Base-by-base conservation (phyloP, 2,888 invertebrate species). In the Adela reaumurella region DNA sequence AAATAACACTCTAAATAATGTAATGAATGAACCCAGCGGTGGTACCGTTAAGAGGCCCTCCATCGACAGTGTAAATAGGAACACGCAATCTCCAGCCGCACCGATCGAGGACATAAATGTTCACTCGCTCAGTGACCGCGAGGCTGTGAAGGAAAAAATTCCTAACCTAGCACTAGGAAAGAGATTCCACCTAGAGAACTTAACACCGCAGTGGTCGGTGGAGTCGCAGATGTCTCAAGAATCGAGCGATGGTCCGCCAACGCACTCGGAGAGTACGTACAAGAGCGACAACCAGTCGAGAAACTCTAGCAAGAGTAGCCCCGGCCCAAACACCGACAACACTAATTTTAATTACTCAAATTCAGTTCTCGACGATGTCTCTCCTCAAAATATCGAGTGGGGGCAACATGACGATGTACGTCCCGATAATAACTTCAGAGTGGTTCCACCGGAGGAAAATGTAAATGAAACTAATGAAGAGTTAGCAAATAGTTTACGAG, bases 221-320 rank as follows among this genome's bases (percentile, higher is more conserved):
- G 86, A 86, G 60, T 85, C 85, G 29, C 84, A 85, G 62, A 79
- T 83, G 67, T 85, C 84, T 10, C 83, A 85, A 60, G 85, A 85
- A 57, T 85, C 85, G 2, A 85, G 84, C 52, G 85, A 85, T 57
- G 83, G 84, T 28, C 70, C 81, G 18, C 69, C 81, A 41, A 83
- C 83, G 46, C 83, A 83, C 11, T 83, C 84, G 10, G 84, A 84
- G 59, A 83, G 82, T 49, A 83, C 83, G 45, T 82, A 83, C 54
- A 66, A 76, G 60, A 83, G 83, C 68, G 81, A 81, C 56, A 81
- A 81, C 59, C 79, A 81, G 52, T 84, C 84, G 2, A 70, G 83
- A 54, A 76, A 78, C 58, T 81, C 78, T 14, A 73, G 64, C 56
- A 78, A 78, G 56, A 69, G 70, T 52, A 77, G 77, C 57, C 78